A percentile compares a stretch with the other conserved stretches of the same genome.
These are phyloP conservation scores for Idaea straminata DNA, from an alignment of 2,888 invertebrate genomes.

Conservation along the genomic window DNA sequence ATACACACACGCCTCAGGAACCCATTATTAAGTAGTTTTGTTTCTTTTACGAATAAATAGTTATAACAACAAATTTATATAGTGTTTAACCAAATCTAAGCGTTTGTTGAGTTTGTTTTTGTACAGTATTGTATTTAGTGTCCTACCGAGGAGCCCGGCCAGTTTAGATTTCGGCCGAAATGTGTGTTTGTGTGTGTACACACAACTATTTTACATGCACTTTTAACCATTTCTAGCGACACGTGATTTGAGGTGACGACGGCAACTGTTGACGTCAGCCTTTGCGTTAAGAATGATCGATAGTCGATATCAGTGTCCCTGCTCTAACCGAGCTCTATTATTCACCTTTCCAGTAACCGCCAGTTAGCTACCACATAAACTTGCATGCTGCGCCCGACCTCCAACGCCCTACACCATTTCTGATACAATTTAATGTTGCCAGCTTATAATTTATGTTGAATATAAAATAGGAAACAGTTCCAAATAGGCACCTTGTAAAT, in stretches of 20 bases:
- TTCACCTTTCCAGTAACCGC: conserved; percentile 23
- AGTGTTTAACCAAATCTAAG: neutral
- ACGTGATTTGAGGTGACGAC: too few species aligned
- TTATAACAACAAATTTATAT: neutral
- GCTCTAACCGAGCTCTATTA: conserved; percentile 14
- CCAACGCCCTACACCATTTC: conserved; percentile 23
- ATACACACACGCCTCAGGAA: neutral
- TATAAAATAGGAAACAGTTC: conserved; percentile 22
- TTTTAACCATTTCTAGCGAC: too few species aligned
- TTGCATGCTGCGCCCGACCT: conserved; percentile 19
- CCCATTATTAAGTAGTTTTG: neutral
- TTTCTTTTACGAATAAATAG: neutral
- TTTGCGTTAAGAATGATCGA: conserved; percentile 6
- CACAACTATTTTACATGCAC: too few species aligned
- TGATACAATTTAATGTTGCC: conserved; percentile 27
- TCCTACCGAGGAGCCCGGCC: too few species aligned
- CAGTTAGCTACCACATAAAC: conserved; percentile 27
- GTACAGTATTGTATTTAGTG: too few species aligned
- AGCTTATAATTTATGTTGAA: conserved; percentile 32
- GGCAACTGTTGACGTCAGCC: too few species aligned
- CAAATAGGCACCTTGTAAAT: conserved; percentile 17
- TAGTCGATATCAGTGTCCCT: conserved; percentile 6
- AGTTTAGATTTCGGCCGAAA: too few species aligned
- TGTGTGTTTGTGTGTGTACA: too few species aligned
- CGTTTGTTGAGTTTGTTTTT: neutral